These are phyloP conservation scores for Hoplias malabaricus DNA, from an alignment of 2,113 vertebrate genomes.

Conservation along the genomic window DNA sequence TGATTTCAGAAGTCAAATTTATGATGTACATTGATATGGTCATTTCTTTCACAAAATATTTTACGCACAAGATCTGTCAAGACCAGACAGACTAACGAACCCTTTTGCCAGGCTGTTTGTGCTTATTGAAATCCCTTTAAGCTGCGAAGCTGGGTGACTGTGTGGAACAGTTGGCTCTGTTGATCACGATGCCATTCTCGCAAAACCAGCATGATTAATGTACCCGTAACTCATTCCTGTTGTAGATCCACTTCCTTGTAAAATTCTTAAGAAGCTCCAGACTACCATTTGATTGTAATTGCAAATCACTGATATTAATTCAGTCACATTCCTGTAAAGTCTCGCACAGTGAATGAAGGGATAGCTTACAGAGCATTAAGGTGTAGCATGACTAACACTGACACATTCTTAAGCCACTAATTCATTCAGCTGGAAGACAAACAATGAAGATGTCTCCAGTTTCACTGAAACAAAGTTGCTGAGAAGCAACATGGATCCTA, in stretches of 20 bases:
- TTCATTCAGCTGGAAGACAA: neutral
- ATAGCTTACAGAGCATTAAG: neutral
- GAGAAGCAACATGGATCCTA: neutral
- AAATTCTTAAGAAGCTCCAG: neutral
- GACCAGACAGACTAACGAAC: conserved; percentile 9
- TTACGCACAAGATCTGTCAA: neutral
- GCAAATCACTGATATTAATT: neutral
- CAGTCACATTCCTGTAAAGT: neutral
- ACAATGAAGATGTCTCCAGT: neutral
- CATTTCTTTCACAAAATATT: neutral
- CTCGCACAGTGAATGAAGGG: neutral
- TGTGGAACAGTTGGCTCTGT: conserved; percentile 17
- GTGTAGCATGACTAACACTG: conserved; percentile 12
- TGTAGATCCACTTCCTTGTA: neutral
- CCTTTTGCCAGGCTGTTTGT: conserved; percentile 9
- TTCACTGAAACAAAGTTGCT: neutral
- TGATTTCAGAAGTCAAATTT: neutral
- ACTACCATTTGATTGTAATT: neutral
- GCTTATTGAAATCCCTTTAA: conserved; percentile 24
- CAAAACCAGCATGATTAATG: conserved; percentile 1
- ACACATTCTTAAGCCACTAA: neutral
- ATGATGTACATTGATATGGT: neutral
- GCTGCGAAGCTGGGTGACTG: neutral
- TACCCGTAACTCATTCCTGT: neutral
- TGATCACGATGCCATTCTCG: neutral